Evolutionary conservation across 2,797 vertebrate genomes (phyloP).

Genomic region (Carapus acus): DNA sequence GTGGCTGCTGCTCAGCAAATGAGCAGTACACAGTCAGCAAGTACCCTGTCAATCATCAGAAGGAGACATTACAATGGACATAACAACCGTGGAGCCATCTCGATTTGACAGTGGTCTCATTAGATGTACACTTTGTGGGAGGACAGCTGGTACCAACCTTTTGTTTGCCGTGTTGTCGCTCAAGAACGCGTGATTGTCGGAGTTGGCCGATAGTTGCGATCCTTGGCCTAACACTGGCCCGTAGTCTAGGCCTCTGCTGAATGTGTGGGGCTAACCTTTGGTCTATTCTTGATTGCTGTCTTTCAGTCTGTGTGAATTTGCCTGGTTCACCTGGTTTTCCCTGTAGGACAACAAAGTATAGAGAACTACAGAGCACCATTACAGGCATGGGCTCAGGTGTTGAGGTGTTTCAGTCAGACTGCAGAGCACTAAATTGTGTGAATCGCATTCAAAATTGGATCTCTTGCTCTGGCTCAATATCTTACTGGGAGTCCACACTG

Average conservation of each 20-base stretch:
- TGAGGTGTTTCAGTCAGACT: neutral
- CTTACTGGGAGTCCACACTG: constrained; percentile 65
- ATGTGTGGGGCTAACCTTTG: constrained; percentile 7
- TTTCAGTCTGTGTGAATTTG: constrained; percentile 17
- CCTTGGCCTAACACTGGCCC: neutral
- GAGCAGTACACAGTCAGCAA: neutral
- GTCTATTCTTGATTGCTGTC: constrained; percentile 5
- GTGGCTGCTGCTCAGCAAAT: no score
- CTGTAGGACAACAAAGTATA: constrained; percentile 38
- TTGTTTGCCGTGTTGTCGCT: constrained; percentile 32
- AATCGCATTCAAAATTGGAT: constrained; percentile 5
- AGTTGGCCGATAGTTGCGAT: neutral
- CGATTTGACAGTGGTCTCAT: no score
- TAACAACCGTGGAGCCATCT: no score
- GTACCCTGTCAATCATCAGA: neutral
- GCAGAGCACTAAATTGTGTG: neutral
- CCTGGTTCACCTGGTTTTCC: constrained; percentile 64
- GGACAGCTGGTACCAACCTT: constrained; percentile 60
- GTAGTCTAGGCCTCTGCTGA: constrained; percentile 10
- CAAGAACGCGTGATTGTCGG: neutral
- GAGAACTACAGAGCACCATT: neutral
- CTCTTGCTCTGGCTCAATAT: neutral
- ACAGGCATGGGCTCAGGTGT: neutral
- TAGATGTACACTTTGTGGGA: no score
- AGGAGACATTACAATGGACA: no score